phyloP scores from a whole-genome alignment of 2,797 vertebrate genomes.

The Carduelis carduelis region DNA sequence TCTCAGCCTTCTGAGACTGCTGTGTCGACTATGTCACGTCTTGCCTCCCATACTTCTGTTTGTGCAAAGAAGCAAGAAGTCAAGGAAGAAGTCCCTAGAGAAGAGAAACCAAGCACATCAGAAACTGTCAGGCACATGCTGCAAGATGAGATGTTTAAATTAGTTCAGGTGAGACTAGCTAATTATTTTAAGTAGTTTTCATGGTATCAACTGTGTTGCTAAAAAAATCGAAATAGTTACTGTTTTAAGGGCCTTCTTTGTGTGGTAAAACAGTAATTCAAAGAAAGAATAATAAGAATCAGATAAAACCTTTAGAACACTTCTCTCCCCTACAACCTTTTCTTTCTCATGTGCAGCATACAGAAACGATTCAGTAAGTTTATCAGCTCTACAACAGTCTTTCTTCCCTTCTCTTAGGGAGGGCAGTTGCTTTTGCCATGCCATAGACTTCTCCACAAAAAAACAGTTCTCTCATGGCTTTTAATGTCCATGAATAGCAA shows the following conservation, averaged over 20 bases:
- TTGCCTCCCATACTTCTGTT: constrained; percentile 1
- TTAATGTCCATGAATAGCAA: background rate
- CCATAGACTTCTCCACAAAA: background rate
- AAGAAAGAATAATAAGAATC: background rate
- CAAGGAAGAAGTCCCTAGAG: background rate
- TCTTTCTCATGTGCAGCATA: background rate
- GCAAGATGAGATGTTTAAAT: constrained; percentile 89
- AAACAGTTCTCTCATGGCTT: background rate
- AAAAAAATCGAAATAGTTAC: background rate
- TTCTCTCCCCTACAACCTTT: background rate
- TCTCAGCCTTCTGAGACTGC: constrained; percentile 1
- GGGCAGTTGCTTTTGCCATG: background rate
- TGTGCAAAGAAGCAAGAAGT: background rate
- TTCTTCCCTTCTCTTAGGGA: background rate
- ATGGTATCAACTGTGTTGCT: background rate
- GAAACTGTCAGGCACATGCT: constrained; percentile 79
- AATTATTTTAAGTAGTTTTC: background rate
- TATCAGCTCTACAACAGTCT: background rate
- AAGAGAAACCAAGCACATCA: constrained; percentile 47
- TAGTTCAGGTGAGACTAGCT: constrained; percentile 86
- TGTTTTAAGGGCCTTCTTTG: background rate
- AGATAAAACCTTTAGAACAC: background rate
- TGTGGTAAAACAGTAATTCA: background rate
- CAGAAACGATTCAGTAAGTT: background rate
- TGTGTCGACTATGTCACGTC: background rate